Base-by-base conservation (phyloP, 2,113 vertebrate genomes). In the Podarcis cretensis region DNA sequence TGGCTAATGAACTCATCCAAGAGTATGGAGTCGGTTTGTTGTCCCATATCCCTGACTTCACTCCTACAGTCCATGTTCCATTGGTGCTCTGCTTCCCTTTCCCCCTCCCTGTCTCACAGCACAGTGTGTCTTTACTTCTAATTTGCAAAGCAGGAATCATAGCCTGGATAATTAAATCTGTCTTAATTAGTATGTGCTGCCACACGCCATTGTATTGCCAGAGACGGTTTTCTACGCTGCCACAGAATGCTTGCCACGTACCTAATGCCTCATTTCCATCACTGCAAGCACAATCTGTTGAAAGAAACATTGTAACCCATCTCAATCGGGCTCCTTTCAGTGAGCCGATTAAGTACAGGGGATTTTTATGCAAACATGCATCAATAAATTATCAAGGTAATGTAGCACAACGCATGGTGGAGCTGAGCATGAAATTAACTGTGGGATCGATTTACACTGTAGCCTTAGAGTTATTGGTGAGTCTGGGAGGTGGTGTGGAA, bases 101-200 rank as follows among this genome's bases (percentile, higher is more conserved):
- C 2, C 57, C n/a, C 40, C 25, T 66, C 86, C 0, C 48, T 54
- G 48, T 54, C 48, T 86, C 66, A 80, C 81, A 23, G 43, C 75
- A 89, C 90, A 89, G 91, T 81, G 83, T 32, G 82, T 87, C 91
- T 93, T 68, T 83, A 75, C 84, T 91, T 92, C 90, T 84, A 89
- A 95, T 91, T 93, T 85, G 83, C 91, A 89, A 92, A 91, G 91
- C 93, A 90, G 91, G 93, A 93, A 65, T 85, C 93, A 91, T 79
- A 95, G 88, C 86, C 91, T 90, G 81, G 59, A 75, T 95, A 95
- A 94, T 95, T 94, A 94, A 92, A 94, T 95, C 94, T 95, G 91
- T 94, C 92, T 95, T 92, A 93, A 95, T 95, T 94, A 96, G 94
- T 66, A 93, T 95, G 95, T 93, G 90, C 89, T 93, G 63, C 93